Evolutionary conservation across 23 tunicate species (phyloP).

Genomic region (Phallusia fumigata): DNA sequence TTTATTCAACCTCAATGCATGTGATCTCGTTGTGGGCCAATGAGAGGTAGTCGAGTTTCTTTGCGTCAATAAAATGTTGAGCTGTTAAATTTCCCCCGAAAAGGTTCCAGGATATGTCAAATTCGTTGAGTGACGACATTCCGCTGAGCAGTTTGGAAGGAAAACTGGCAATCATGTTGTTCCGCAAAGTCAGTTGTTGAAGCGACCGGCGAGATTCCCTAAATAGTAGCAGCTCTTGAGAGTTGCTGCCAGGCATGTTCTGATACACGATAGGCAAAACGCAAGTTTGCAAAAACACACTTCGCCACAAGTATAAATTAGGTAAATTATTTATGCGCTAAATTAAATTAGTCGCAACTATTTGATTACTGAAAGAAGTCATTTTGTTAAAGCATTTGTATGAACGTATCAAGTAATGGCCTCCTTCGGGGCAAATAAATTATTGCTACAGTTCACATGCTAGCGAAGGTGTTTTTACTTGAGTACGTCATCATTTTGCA

Average conservation of each 20-base stretch:
- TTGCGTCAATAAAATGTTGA: slow-evolving; percentile 12
- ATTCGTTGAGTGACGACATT: slow-evolving; percentile 28
- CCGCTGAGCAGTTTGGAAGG: not conserved
- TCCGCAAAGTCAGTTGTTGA: slow-evolving; percentile 28
- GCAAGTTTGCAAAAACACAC: too few species aligned
- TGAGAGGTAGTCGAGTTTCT: slow-evolving; percentile 39
- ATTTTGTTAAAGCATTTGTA: too few species aligned
- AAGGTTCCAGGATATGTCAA: slow-evolving; percentile 48
- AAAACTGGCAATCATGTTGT: slow-evolving; percentile 2
- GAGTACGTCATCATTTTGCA: not conserved
- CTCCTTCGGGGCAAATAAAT: too few species aligned
- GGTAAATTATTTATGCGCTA: too few species aligned
- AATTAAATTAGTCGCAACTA: not conserved
- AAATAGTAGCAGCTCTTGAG: too few species aligned
- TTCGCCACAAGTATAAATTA: too few species aligned
- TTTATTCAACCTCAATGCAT: slow-evolving; percentile 36
- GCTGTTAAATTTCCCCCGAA: not conserved
- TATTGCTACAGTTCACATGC: too few species aligned
- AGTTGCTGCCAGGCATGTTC: too few species aligned
- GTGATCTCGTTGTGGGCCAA: slow-evolving; percentile 42
- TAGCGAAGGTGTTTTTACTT: slow-evolving; percentile 1
- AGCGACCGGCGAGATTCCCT: slow-evolving; percentile 12
- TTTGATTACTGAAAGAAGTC: too few species aligned
- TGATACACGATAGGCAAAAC: too few species aligned
- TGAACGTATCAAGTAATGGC: too few species aligned